A percentile compares a stretch with the other conserved stretches of the same genome.
Evolutionary conservation across 2,113 vertebrate species (phyloP).

Genomic region (Syngnathus scovelli): DNA sequence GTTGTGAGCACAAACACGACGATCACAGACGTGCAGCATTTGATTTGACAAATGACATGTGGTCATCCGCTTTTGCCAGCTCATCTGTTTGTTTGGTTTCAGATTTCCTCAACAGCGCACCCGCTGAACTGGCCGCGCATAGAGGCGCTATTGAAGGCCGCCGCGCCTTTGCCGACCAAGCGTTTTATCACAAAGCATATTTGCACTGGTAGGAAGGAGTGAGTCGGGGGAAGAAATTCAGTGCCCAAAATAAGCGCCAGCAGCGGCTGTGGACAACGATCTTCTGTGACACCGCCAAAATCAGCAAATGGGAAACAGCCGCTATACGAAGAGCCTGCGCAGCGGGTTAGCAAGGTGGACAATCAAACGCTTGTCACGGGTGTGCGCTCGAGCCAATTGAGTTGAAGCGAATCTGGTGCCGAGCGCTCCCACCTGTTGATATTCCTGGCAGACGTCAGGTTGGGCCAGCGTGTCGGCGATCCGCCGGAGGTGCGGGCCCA

Average conservation of each 20-base stretch:
- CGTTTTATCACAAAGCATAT: conserved; percentile 32
- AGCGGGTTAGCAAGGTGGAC: no score
- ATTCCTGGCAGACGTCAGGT: conserved; percentile 73
- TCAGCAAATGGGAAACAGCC: conserved; percentile 10
- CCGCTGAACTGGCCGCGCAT: conserved; percentile 39
- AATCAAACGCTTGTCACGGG: no score
- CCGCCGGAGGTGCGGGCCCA: conserved; percentile 74
- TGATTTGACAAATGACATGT: conserved; percentile 48
- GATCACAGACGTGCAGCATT: conserved; percentile 39
- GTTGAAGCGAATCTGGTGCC: no score
- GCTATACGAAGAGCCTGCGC: no score
- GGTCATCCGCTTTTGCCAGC: conserved; percentile 27
- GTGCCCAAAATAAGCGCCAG: conserved; percentile 41
- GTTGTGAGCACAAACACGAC: conserved; percentile 20
- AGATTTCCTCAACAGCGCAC: conserved; percentile 44
- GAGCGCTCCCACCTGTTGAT: conserved; percentile 74
- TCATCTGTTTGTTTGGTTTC: conserved; percentile 25
- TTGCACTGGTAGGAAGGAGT: conserved; percentile 16
- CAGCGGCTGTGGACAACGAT: conserved; percentile 18
- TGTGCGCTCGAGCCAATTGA: no score
- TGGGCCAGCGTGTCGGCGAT: conserved; percentile 68
- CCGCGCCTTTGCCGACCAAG: conserved; percentile 21
- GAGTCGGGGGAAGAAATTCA: conserved; percentile 29
- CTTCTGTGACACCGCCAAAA: conserved; percentile 35
- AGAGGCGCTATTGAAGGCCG: conserved; percentile 45